Conservation (phyloP, 2,113 vertebrate genomes). For the Eubucco bourcierii region DNA sequence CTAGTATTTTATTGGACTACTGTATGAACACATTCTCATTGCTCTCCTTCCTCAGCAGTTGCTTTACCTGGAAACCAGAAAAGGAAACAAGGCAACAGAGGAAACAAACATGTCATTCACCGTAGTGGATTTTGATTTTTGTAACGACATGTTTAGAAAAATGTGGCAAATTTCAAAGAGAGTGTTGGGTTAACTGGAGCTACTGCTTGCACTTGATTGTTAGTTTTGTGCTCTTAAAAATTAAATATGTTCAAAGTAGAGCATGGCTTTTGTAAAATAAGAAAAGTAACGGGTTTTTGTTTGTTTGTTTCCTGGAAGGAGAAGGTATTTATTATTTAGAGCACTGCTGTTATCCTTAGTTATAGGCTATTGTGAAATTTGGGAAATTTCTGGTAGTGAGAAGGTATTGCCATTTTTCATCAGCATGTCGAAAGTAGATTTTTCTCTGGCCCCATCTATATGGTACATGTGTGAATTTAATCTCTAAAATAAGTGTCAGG, state of each 20-base stretch:
- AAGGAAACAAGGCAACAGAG: neutral
- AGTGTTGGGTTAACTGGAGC: neutral
- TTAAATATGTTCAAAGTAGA: neutral
- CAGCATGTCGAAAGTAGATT: neutral
- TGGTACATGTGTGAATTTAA: neutral
- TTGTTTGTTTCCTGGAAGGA: neutral
- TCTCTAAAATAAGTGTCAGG: neutral
- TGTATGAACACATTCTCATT: neutral
- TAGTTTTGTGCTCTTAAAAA: neutral
- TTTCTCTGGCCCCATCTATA: neutral
- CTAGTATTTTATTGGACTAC: neutral
- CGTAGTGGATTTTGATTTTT: neutral
- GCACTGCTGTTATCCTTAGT: neutral
- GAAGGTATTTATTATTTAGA: neutral
- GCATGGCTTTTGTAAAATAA: neutral
- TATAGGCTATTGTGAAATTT: neutral
- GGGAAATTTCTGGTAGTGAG: neutral
- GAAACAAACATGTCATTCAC: neutral
- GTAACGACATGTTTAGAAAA: neutral
- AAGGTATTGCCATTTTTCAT: neutral
- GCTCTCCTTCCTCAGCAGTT: neutral
- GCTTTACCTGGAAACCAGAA: neutral
- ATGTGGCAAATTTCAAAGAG: neutral
- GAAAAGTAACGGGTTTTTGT: neutral
- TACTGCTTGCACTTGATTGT: neutral